Conservation (phyloP, 2,888 invertebrate genomes). For the Cordilura impudica region DNA sequence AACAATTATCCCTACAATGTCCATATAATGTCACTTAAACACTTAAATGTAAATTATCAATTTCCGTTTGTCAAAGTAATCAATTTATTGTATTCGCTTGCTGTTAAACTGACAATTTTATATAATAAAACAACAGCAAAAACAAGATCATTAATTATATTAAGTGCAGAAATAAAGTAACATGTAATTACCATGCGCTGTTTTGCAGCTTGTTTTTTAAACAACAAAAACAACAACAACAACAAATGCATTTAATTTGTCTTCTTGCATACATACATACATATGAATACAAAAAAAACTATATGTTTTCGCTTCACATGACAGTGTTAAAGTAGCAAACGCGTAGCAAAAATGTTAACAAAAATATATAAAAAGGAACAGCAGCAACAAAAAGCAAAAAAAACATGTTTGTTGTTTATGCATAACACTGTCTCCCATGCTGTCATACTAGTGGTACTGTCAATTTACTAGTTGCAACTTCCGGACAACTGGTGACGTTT, state of each 20-base stretch:
- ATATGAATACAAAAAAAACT: slow-evolving; percentile 10
- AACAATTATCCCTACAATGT: slow-evolving; percentile 26
- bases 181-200: slow-evolving; percentile 43
- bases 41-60: slow-evolving; percentile 61
- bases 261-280: no score
- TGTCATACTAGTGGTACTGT: slow-evolving; percentile 62
- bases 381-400: slow-evolving; percentile 6
- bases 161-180: slow-evolving; percentile 57
- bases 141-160: slow-evolving; percentile 62
- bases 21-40: slow-evolving; percentile 52
- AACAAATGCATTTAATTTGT: slow-evolving; percentile 54
- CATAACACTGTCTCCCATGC: slow-evolving; percentile 50
- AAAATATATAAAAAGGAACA: slow-evolving; percentile 7
- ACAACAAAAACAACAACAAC: not conserved
- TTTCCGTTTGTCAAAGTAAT: slow-evolving; percentile 62
- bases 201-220: not conserved
- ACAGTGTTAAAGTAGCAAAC: slow-evolving; percentile 57
- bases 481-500: slow-evolving; percentile 76
- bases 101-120: slow-evolving; percentile 63
- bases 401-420: slow-evolving; percentile 46
- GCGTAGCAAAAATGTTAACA: slow-evolving; percentile 21
- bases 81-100: slow-evolving; percentile 60
- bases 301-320: slow-evolving; percentile 53
- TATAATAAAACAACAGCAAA: slow-evolving; percentile 62
- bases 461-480: slow-evolving; percentile 70